Percentiles rank a stretch among this genome's conserved stretches.
Conservation (phyloP, 2,888 invertebrate genomes). For the Meloe dianella region DNA sequence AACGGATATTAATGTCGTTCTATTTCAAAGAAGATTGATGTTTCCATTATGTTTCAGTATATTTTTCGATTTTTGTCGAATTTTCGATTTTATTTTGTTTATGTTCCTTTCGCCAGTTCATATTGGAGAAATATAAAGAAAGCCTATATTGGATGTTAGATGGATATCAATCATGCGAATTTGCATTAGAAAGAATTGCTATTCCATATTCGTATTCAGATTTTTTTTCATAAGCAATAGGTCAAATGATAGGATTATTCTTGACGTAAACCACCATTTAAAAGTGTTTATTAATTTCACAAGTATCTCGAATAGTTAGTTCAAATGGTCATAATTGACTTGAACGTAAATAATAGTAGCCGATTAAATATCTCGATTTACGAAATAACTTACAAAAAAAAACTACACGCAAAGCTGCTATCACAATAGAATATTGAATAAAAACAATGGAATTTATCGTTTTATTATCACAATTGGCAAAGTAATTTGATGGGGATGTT, state of each 20-base stretch:
- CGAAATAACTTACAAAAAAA: neutral
- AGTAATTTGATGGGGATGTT: neutral
- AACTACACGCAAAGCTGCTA: neutral
- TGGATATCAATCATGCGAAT: neutral
- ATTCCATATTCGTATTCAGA: neutral
- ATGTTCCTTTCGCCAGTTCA: neutral
- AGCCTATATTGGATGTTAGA: neutral
- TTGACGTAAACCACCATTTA: too few species aligned
- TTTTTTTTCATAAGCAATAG: neutral
- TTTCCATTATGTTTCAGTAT: neutral
- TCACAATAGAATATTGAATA: neutral
- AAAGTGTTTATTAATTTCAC: too few species aligned
- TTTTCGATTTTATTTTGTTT: neutral
- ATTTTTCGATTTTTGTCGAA: neutral
- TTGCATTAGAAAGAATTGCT: neutral
- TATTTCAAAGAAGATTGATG: neutral
- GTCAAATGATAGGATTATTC: neutral
- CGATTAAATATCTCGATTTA: neutral
- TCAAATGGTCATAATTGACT: neutral
- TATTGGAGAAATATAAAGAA: neutral
- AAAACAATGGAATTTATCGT: neutral
- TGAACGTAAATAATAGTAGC: neutral
- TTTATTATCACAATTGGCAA: neutral
- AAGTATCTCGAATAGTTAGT: too few species aligned
- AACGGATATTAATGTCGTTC: neutral